Base-by-base conservation (phyloP, 2,797 vertebrate genomes). In the Chromis chromis region DNA sequence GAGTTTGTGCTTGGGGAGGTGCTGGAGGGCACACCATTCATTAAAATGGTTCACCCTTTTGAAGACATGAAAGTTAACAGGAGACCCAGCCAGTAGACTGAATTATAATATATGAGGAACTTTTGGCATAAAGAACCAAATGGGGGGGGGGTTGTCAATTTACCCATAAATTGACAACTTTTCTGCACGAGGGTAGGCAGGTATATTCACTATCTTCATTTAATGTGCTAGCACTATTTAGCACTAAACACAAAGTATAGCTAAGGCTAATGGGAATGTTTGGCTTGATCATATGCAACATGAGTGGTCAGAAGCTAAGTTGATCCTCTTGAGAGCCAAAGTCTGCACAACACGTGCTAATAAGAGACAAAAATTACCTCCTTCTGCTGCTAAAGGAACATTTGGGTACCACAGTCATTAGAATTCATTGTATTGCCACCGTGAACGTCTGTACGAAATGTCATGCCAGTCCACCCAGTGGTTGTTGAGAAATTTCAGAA, bases 341-440 rank as follows among this genome's bases (percentile, higher is more conserved):
- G 16, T 53, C 71, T 53, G 36, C 36, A 64, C 67, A 67, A 46
- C 21, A 82, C 28, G 6, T 31, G 10, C 17, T 4, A 33, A 33
- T 39, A 25, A 25, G 16, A 65, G 8, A 50, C 40, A 17, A 21
- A 48, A 22, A 55, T 21, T 24, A 36, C 10, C 46, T 39, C 9
- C 46, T n/a, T 8, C 6, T 56, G 39, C 21, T 0, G 21, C 25
- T 4, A 21, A 13, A 64, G 21, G 16, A 2, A 42, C 58, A 28
- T 4, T 21, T 28, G 2, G 21, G 21, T 7, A 31, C 12, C 17
- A 49, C 36, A 49, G 24, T 12, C 10, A 61, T 12, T 13, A 46
- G 27, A 4, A 40, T 50, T 74, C 10, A 22, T 57, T 12, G 33
- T 10, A 10, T 36, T 7, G 33, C 17, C 9, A 27, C 17, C 24